Evolutionary conservation across 2,797 vertebrate genomes (phyloP).

Genomic region (Pogonophryne albipinna): DNA sequence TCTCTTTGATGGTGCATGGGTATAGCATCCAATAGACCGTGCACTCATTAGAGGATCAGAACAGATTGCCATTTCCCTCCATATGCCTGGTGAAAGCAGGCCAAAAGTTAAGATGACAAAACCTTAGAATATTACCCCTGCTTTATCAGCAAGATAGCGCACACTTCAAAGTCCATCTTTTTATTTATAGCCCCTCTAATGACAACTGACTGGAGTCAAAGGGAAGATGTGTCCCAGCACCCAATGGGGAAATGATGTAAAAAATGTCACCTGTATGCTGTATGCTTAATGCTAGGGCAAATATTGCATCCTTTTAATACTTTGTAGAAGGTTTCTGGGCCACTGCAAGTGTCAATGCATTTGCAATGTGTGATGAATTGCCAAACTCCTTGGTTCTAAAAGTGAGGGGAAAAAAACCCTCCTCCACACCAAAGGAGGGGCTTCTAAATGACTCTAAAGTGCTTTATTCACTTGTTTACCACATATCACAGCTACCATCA

Average conservation of each 20-base stretch:
- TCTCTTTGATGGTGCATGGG: slow-evolving; percentile 66
- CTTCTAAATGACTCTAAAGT: slow-evolving; percentile 28
- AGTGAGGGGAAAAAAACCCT: slow-evolving; percentile 2
- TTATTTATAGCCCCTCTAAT: slow-evolving; percentile 23
- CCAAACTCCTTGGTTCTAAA: slow-evolving; percentile 24
- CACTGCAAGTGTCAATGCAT: slow-evolving; percentile 45
- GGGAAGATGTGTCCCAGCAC: neutral
- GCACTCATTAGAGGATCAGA: slow-evolving; percentile 53
- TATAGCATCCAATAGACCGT: slow-evolving; percentile 44
- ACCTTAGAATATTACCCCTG: slow-evolving; percentile 6
- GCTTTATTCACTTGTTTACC: slow-evolving; percentile 26
- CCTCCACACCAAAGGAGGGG: too few species aligned
- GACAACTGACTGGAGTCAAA: neutral
- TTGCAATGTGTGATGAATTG: slow-evolving; percentile 54
- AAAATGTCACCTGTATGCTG: slow-evolving; percentile 4
- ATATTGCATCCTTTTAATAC: slow-evolving; percentile 10
- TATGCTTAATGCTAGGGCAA: slow-evolving; percentile 3
- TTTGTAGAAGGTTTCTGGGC: slow-evolving; percentile 59
- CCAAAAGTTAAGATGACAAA: slow-evolving; percentile 47
- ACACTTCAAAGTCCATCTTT: slow-evolving; percentile 8
- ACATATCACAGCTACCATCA: slow-evolving; percentile 10
- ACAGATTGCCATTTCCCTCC: slow-evolving; percentile 35
- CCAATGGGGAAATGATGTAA: slow-evolving; percentile 1
- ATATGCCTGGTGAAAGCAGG: slow-evolving; percentile 23
- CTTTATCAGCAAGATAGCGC: slow-evolving; percentile 20